A percentile compares a stretch with the other conserved stretches of the same genome.
Conservation (phyloP, 2,797 vertebrate genomes). For the Paratrypauchen microcephalus region DNA sequence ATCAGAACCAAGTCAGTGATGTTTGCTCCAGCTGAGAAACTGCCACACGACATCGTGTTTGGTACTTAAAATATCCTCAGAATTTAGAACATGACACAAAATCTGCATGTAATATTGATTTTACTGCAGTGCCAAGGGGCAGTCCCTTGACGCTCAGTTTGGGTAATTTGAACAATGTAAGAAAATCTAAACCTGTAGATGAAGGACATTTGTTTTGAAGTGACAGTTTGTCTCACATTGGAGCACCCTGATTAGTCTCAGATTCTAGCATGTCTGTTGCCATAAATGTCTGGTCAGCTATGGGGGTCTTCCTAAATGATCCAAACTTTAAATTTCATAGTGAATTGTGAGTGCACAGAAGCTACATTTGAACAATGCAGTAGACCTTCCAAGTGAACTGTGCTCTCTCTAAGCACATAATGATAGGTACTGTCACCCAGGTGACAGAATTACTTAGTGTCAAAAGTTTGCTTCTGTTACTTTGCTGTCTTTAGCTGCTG, state of each 20-base stretch:
- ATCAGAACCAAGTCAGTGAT: slow-evolving; percentile 32
- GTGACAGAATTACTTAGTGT: slow-evolving; percentile 46
- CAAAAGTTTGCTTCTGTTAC: slow-evolving; percentile 52
- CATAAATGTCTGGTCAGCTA: background rate
- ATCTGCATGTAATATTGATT: background rate
- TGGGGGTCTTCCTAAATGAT: background rate
- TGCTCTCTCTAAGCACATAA: slow-evolving; percentile 36
- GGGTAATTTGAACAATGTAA: no score
- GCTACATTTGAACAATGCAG: slow-evolving; percentile 17
- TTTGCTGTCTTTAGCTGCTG: slow-evolving; percentile 38
- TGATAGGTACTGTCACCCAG: slow-evolving; percentile 31
- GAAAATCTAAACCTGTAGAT: no score
- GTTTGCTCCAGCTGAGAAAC: slow-evolving; percentile 19
- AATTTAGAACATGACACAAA: background rate
- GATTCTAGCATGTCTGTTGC: background rate
- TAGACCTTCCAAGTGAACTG: slow-evolving; percentile 31
- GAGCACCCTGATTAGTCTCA: no score
- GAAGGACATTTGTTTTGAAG: no score
- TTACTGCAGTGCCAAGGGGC: background rate
- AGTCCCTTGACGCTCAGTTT: background rate
- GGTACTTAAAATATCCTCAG: background rate
- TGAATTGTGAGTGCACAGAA: slow-evolving; percentile 15
- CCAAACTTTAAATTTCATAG: background rate
- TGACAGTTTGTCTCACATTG: no score
- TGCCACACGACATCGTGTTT: slow-evolving; percentile 15